phyloP scores from a whole-genome alignment of 53 echinoderm and acorn worm genomes.

The Arbacia lixula region DNA sequence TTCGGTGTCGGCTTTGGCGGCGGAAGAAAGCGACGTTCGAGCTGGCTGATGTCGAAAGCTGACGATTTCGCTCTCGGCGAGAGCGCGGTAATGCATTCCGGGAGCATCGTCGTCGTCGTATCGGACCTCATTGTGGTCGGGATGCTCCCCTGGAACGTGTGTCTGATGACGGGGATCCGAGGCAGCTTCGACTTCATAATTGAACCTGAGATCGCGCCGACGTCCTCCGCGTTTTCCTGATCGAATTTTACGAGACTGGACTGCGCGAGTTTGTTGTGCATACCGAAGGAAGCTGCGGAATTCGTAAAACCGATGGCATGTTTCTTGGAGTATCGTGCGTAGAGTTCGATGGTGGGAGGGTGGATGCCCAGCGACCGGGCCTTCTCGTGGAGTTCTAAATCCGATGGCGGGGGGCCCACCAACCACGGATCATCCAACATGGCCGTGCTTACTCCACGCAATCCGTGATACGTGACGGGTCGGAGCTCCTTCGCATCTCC shows the following conservation, averaged over 20 bases:
- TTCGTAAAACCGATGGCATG: constrained; percentile 8
- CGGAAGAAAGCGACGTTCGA: constrained; percentile 18
- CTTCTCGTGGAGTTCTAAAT: constrained; percentile 63
- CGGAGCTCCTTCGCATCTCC: not conserved
- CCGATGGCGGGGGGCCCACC: constrained; percentile 54
- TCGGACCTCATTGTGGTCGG: constrained; percentile 52
- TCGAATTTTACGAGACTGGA: no score
- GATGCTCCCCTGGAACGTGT: constrained; percentile 56
- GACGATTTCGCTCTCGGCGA: constrained; percentile 38
- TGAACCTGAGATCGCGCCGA: not conserved
- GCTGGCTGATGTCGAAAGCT: constrained; percentile 32
- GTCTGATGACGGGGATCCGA: constrained; percentile 68
- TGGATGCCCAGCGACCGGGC: constrained; percentile 63
- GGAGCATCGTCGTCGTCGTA: constrained; percentile 37
- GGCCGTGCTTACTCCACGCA: no score
- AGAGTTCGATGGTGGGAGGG: constrained; percentile 32
- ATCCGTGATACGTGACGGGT: not conserved
- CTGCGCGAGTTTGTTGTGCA: no score
- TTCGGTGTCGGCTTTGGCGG: constrained; percentile 17
- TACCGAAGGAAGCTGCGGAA: no score
- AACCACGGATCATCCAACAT: constrained; percentile 16
- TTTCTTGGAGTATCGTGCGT: constrained; percentile 48
- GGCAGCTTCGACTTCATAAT: constrained; percentile 48
- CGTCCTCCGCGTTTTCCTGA: not conserved
- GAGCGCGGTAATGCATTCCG: constrained; percentile 56